Percentiles rank a stretch among this genome's conserved stretches.
phyloP scores from a whole-genome alignment of 1,140 invertebrate genomes.

The Meteorus sp. region DNA sequence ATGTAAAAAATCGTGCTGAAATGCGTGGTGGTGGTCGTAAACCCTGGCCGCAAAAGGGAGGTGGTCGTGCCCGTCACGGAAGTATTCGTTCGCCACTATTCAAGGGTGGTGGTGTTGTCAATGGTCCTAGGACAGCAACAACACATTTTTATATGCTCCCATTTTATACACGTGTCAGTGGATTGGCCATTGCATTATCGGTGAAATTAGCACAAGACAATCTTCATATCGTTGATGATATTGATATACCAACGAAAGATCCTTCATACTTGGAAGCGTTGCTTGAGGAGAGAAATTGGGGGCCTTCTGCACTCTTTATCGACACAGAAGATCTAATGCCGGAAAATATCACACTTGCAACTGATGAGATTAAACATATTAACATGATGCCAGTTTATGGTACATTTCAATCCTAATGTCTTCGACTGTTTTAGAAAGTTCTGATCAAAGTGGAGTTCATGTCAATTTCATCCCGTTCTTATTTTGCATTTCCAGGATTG shows the following conservation, averaged over 20 bases:
- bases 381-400: constrained; percentile 97
- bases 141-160: constrained; percentile 93
- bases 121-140: constrained; percentile 87
- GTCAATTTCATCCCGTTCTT: constrained; percentile 17
- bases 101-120: constrained; percentile 76
- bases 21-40: constrained; percentile 85
- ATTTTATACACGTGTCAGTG: constrained; percentile 71
- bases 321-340: constrained; percentile 87
- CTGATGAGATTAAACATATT: constrained; percentile 74
- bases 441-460: too few species aligned
- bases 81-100: constrained; percentile 88
- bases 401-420: constrained; percentile 39
- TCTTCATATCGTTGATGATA: constrained; percentile 84
- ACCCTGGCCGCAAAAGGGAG: constrained; percentile 95
- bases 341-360: constrained; percentile 80
- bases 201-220: constrained; percentile 95
- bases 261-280: constrained; percentile 78
- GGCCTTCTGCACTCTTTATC: constrained; percentile 91
- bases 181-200: constrained; percentile 81
- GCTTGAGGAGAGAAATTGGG: constrained; percentile 86
- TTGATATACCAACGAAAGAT: constrained; percentile 86
- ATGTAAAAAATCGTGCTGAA: constrained; percentile 70
- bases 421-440: background rate
- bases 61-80: constrained; percentile 85
- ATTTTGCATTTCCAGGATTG: constrained; percentile 57